Conservation (phyloP, 2,113 vertebrate species). For the Bufo gargarizans region DNA sequence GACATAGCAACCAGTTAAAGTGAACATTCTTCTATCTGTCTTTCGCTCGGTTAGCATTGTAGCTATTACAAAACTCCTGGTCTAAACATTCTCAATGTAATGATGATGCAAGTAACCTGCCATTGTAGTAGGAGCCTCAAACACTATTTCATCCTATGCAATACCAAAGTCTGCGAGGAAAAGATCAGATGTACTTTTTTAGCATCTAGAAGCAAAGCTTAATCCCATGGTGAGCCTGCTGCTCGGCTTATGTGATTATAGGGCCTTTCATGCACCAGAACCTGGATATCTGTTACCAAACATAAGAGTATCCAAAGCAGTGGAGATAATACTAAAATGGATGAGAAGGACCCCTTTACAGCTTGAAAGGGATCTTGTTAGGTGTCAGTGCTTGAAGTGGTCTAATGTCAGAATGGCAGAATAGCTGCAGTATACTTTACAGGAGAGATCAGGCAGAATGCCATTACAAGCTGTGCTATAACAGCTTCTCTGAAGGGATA, state of each 20-base stretch:
- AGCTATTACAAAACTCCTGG: not conserved
- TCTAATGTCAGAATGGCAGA: constrained; percentile 22
- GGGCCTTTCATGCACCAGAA: constrained; percentile 41
- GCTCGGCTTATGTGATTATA: constrained; percentile 50
- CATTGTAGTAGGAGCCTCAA: not conserved
- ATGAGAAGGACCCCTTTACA: constrained; percentile 34
- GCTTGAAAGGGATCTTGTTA: constrained; percentile 43
- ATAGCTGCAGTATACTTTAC: constrained; percentile 2
- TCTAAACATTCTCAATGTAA: not conserved
- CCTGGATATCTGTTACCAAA: constrained; percentile 40
- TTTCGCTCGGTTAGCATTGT: not conserved
- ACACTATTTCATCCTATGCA: not conserved
- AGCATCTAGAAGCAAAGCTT: constrained; percentile 19
- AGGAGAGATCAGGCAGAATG: constrained; percentile 32
- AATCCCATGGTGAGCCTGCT: constrained; percentile 54
- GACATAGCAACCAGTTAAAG: too few relatives aligned
- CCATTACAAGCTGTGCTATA: constrained; percentile 44
- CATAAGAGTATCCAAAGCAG: constrained; percentile 33
- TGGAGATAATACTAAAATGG: constrained; percentile 34
- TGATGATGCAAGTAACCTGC: constrained; percentile 6
- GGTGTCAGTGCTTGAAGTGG: constrained; percentile 38
- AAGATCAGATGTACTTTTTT: constrained; percentile 44
- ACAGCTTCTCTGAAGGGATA: constrained; percentile 40
- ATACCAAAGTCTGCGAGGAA: constrained; percentile 29
- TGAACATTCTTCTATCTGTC: not conserved